Percentiles rank a stretch among this genome's conserved stretches.
Evolutionary conservation across 1,140 invertebrate genomes (phyloP).

Genomic region (Coboldia fuscipes): DNA sequence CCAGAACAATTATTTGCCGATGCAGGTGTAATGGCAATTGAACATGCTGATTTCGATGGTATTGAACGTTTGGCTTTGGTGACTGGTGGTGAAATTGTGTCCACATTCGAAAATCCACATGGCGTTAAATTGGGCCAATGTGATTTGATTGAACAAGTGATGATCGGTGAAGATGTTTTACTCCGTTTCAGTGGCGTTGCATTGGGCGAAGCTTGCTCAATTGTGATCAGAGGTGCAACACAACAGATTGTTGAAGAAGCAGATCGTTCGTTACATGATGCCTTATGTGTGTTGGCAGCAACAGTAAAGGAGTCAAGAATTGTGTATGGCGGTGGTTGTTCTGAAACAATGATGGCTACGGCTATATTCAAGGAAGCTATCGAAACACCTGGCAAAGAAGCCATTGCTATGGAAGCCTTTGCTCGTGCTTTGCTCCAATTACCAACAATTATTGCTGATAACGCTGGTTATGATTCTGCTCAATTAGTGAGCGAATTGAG

Average conservation of each 20-base stretch:
- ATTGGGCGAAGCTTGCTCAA: conserved; percentile 89
- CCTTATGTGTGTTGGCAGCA: conserved; percentile 87
- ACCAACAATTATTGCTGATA: conserved; percentile 93
- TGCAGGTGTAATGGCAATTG: conserved; percentile 96
- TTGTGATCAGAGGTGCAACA: conserved; percentile 95
- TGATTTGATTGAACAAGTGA: conserved; percentile 89
- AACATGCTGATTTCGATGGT: conserved; percentile 99
- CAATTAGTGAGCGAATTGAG: conserved; percentile 78
- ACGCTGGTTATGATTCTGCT: conserved; percentile 95
- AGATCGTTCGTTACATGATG: conserved; percentile 94
- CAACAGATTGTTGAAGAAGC: conserved; percentile 98
- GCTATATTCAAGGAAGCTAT: conserved; percentile 68
- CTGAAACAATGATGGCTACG: conserved; percentile 92
- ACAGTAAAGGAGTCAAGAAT: conserved; percentile 85
- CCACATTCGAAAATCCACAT: conserved; percentile 91
- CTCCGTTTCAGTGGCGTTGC: conserved; percentile 89
- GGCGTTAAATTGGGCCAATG: conserved; percentile 84
- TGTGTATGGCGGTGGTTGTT: conserved; percentile 80
- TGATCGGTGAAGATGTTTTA: conserved; percentile 95
- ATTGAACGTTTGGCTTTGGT: conserved; percentile 93
- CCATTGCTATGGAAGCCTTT: conserved; percentile 93
- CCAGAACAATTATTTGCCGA: conserved; percentile 99
- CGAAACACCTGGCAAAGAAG: conserved; percentile 89
- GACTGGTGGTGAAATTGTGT: conserved; percentile 95
- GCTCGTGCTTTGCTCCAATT: conserved; percentile 65